Percentiles rank a stretch among this genome's conserved stretches.
Conservation (phyloP, 2,888 invertebrate species). For the Metallyticus violacea region DNA sequence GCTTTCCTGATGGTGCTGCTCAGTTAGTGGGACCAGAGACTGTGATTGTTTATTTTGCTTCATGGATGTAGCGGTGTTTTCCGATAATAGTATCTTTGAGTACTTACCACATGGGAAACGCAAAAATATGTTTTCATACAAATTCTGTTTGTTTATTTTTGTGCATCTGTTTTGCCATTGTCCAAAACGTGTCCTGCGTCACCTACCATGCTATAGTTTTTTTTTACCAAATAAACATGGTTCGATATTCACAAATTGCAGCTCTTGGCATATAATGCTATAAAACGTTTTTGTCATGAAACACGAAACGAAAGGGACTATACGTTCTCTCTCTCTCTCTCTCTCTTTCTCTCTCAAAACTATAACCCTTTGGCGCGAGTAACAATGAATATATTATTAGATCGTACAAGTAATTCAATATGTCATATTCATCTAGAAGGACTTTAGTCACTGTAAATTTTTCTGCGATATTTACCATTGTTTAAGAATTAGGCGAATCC, state of each 20-base stretch:
- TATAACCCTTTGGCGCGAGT: no score
- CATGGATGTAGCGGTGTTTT: neutral
- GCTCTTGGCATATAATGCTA: neutral
- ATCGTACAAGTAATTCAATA: no score
- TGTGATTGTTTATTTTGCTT: neutral
- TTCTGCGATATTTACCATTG: no score
- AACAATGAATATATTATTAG: no score
- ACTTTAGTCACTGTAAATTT: no score
- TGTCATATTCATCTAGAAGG: no score
- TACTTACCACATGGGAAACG: neutral
- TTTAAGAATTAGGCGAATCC: no score
- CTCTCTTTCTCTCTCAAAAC: no score
- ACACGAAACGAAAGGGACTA: neutral
- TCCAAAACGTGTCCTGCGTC: neutral
- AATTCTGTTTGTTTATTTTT: neutral
- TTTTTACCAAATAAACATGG: neutral
- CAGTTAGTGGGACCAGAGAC: neutral
- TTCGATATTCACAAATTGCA: neutral
- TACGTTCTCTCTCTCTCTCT: no score
- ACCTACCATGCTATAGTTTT: neutral
- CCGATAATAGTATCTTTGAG: neutral
- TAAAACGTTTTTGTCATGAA: neutral
- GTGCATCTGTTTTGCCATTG: neutral
- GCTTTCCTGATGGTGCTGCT: no score
- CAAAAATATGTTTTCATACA: neutral